These are phyloP conservation scores for Hermaeophaga mercurialis DNA, from an alignment of 2,888 invertebrate species.

Conservation along the genomic window DNA sequence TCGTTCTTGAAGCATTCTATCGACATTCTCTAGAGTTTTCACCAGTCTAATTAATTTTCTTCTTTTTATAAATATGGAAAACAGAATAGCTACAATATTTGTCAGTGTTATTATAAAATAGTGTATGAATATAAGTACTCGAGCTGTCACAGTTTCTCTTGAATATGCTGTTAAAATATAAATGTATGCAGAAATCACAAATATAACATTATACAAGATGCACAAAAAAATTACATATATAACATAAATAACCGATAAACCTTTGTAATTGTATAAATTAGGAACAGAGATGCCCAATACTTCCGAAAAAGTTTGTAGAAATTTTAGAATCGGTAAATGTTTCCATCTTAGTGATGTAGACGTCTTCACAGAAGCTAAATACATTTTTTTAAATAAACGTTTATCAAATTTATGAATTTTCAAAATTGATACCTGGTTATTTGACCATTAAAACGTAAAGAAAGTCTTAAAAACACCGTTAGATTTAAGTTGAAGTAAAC, in stretches of 20 bases:
- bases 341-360: too few species aligned
- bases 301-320: conserved; percentile 24
- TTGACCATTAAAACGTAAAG: too few species aligned
- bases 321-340: conserved; percentile 20
- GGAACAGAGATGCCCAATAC: conserved; percentile 27
- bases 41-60: conserved; percentile 16
- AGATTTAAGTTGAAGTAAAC: too few species aligned
- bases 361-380: too few species aligned
- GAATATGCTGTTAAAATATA: too few species aligned
- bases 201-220: neutral
- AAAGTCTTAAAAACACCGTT: too few species aligned
- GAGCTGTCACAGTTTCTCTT: neutral
- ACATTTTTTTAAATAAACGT: too few species aligned
- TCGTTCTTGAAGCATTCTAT: conserved; percentile 20
- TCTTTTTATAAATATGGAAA: conserved; percentile 21
- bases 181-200: neutral
- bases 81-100: conserved; percentile 11
- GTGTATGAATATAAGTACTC: neutral
- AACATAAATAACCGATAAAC: conserved; percentile 26
- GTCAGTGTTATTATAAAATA: neutral
- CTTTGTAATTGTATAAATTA: conserved; percentile 28
- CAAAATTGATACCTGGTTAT: too few species aligned
- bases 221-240: conserved; percentile 23
- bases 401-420: too few species aligned
- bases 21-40: conserved; percentile 16